Evolutionary conservation across 2,797 vertebrate species (phyloP).

Genomic region (Podarcis siculus): DNA sequence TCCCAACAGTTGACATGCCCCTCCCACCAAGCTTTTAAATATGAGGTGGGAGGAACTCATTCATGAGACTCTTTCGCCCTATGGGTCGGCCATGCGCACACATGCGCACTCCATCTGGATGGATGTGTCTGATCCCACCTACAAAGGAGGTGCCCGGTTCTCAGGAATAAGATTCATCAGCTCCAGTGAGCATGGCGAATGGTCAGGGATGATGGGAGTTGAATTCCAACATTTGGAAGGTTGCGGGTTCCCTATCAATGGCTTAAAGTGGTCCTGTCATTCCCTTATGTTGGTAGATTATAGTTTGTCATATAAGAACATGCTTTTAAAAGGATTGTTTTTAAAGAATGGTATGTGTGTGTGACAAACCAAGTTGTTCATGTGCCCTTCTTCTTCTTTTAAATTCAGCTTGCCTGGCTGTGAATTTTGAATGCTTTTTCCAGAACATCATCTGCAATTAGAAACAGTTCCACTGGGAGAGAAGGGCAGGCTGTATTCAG

Average conservation of each 20-base stretch:
- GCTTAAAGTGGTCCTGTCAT: accelerated
- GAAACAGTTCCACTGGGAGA: constrained; percentile 78
- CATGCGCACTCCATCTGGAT: no score
- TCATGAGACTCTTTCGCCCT: no score
- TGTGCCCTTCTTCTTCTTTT: constrained; percentile 52
- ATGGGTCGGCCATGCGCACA: no score
- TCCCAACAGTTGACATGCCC: no score
- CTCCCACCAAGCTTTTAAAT: no score
- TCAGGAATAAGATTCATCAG: no score
- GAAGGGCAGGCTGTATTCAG: constrained; percentile 77
- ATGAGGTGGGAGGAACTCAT: no score
- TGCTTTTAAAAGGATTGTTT: constrained; percentile 62
- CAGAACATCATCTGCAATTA: constrained; percentile 68
- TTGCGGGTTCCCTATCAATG: neutral
- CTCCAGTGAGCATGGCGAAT: no score
- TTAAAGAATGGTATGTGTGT: constrained; percentile 48
- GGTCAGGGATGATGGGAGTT: no score
- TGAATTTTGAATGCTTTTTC: constrained; percentile 65
- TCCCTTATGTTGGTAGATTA: constrained; percentile 2
- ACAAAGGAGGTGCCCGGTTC: no score
- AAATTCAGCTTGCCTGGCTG: constrained; percentile 67
- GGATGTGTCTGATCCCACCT: no score
- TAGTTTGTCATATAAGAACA: constrained; percentile 59
- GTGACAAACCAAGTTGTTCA: constrained; percentile 55
- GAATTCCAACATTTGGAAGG: no score